Base-by-base conservation (phyloP, 2,888 invertebrate genomes). In the Drosophila recens region DNA sequence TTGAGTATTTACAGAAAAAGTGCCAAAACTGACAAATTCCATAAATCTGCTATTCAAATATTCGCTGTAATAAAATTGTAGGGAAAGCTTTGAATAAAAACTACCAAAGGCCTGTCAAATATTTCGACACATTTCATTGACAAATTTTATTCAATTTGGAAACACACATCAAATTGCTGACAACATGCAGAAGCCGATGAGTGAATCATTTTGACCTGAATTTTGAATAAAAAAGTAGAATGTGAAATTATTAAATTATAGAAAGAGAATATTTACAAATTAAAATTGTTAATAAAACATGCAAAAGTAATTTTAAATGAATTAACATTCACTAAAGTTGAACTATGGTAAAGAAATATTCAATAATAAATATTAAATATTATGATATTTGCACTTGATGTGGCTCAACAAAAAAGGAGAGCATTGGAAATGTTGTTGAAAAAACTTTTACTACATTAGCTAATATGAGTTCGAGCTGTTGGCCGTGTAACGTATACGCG, bases 381-480 rank as follows among this genome's bases (percentile, higher is more conserved):
- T 1, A 51, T n/a, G 13, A 3, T 27, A 3, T 27, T 45, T 45
- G 11, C 45, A 3, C 20, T 23, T 23, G 4, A 13, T 45, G 13
- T 23, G 3, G 2, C 20, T 1, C 13, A 23, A 45, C 11, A 30
- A 30, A 30, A 42, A 54, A n/a, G 6, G n/a, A 34, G 11, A 30
- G n/a, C 34, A 43, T 34, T n/a, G 27, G 8, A 27, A 57, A 13
- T n/a, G 20, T 20, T 20, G 36, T 20, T 52, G 23, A 20, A 59
- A 30, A 17, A 42, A 13, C 11, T 51, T 53, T 70, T 57, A 53
- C 53, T 57, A 56, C 85, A 80, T 85, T 87, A 80, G 87, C 84
- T 87, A 82, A 87, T 85, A 66, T 77, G 66, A 51, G 53, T 63
- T 59, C 30, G 59, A 56, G 59, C 46, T 58, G 59, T 62, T 59